Evolutionary conservation across 2,113 vertebrate species (phyloP).

Genomic region (Antennarius striatus): DNA sequence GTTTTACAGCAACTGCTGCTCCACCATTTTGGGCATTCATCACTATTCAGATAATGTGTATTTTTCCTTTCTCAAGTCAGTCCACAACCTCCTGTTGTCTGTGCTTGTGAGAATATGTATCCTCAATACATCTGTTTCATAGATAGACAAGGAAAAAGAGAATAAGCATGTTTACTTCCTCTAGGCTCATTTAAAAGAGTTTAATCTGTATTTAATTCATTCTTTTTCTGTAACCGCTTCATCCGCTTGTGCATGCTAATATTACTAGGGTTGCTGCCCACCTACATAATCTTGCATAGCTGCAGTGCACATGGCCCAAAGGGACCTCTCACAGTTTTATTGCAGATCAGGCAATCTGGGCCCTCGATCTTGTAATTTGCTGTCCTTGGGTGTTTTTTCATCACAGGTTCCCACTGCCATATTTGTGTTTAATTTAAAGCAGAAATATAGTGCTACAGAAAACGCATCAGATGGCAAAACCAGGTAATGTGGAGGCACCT

Average conservation of each 20-base stretch:
- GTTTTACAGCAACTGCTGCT: slow-evolving; percentile 63
- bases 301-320: slow-evolving; percentile 49
- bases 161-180: slow-evolving; percentile 69
- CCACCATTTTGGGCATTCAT: slow-evolving; percentile 55
- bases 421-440: slow-evolving; percentile 30
- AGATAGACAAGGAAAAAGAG: slow-evolving; percentile 12
- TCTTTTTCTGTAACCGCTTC: too few species aligned
- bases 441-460: not conserved
- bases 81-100: slow-evolving; percentile 39
- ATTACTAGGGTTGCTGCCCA: slow-evolving; percentile 45
- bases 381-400: slow-evolving; percentile 47
- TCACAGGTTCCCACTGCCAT: slow-evolving; percentile 10
- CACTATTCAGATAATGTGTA: slow-evolving; percentile 65
- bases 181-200: slow-evolving; percentile 65
- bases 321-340: slow-evolving; percentile 71
- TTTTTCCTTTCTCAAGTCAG: slow-evolving; percentile 32
- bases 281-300: slow-evolving; percentile 62
- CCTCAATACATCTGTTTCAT: slow-evolving; percentile 35
- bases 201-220: slow-evolving; percentile 63
- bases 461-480: slow-evolving; percentile 11
- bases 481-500: slow-evolving; percentile 38
- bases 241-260: slow-evolving; percentile 48
- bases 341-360: slow-evolving; percentile 60
- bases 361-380: slow-evolving; percentile 39
- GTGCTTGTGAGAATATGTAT: slow-evolving; percentile 41